Evolutionary conservation across 2,797 vertebrate genomes (phyloP).

Genomic region (Gobionotothen gibberifrons): DNA sequence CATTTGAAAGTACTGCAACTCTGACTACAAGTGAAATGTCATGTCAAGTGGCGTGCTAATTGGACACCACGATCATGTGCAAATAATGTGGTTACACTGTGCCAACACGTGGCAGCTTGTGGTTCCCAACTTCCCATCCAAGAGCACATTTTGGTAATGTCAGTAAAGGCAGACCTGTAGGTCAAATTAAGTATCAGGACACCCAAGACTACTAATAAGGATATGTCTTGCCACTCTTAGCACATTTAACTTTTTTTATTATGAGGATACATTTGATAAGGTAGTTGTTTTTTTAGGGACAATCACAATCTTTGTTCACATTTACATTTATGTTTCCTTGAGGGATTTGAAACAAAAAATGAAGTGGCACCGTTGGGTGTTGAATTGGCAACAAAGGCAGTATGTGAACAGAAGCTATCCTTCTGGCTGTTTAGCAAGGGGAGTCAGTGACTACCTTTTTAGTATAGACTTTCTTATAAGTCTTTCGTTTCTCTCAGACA

Average conservation of each 20-base stretch:
- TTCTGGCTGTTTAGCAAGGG: conserved; percentile 6
- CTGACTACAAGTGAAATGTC: conserved; percentile 3
- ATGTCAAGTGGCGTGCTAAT: neutral
- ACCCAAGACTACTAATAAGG: neutral
- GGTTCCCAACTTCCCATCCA: conserved; percentile 17
- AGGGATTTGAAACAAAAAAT: conserved; percentile 22
- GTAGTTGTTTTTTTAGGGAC: conserved; percentile 4
- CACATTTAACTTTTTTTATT: neutral
- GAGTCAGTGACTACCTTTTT: neutral
- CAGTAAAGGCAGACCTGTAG: conserved; percentile 6
- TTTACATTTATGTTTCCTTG: neutral
- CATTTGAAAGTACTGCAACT: neutral
- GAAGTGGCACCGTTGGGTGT: conserved; percentile 3
- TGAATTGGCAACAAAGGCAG: neutral
- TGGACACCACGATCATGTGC: neutral
- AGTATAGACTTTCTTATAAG: neutral
- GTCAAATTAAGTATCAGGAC: neutral
- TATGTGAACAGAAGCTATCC: neutral
- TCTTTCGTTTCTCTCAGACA: no score
- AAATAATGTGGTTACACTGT: neutral
- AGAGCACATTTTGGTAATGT: conserved; percentile 2
- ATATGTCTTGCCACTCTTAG: neutral
- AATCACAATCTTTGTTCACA: neutral
- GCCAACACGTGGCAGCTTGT: neutral
- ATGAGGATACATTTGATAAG: neutral